Conservation (phyloP, 1,140 invertebrate genomes). For the Daktulosphaira vitifoliae region DNA sequence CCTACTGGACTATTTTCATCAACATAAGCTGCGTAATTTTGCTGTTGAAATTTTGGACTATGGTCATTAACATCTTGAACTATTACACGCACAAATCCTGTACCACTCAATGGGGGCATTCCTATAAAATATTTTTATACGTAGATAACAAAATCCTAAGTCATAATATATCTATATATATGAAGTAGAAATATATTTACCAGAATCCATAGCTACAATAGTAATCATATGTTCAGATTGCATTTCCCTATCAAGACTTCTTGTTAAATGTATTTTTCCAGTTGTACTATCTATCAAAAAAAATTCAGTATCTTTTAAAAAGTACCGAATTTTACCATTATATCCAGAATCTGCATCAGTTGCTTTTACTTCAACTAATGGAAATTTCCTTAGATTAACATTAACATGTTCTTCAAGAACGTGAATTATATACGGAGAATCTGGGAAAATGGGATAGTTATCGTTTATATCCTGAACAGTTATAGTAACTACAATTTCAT, state of each 20-base stretch:
- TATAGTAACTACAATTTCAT: conserved; percentile 58
- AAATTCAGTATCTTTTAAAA: conserved; percentile 78
- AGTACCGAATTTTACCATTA: conserved; percentile 81
- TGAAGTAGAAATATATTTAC: conserved; percentile 49
- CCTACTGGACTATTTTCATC: conserved; percentile 66
- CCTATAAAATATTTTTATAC: conserved; percentile 50
- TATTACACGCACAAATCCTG: conserved; percentile 73
- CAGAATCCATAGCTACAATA: conserved; percentile 84
- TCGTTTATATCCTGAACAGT: conserved; percentile 86
- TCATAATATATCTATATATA: neutral
- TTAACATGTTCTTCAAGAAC: conserved; percentile 61
- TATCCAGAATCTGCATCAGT: conserved; percentile 85
- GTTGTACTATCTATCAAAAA: conserved; percentile 82
- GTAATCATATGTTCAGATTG: conserved; percentile 73
- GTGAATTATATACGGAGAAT: conserved; percentile 81
- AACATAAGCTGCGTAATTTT: conserved; percentile 65
- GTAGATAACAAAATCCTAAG: neutral
- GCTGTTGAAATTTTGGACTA: conserved; percentile 69
- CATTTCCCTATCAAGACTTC: conserved; percentile 72
- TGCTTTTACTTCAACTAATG: conserved; percentile 69
- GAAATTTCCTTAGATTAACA: conserved; percentile 63
- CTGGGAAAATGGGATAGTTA: conserved; percentile 81
- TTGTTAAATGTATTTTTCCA: conserved; percentile 72
- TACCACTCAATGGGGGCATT: conserved; percentile 77
- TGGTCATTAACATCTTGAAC: conserved; percentile 93